These are phyloP conservation scores for Limanda limanda DNA, from an alignment of 2,113 vertebrate species.

Conservation along the genomic window DNA sequence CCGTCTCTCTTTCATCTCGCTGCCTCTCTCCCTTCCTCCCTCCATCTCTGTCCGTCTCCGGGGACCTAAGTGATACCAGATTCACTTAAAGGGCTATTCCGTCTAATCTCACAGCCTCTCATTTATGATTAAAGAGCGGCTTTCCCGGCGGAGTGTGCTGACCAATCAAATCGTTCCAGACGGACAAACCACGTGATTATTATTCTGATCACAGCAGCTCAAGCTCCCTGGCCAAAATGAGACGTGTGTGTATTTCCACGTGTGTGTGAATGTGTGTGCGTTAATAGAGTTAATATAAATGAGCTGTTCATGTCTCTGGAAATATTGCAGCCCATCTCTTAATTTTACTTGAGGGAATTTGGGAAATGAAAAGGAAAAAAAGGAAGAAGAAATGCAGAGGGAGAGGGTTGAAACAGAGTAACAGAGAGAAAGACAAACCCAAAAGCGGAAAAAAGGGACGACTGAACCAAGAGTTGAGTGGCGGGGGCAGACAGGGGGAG, in stretches of 20 bases:
- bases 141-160: slow-evolving; percentile 51
- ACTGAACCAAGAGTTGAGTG: slow-evolving; percentile 23
- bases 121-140: slow-evolving; percentile 71
- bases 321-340: slow-evolving; percentile 43
- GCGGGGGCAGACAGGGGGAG: slow-evolving; percentile 15
- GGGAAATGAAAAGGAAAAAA: neutral
- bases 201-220: slow-evolving; percentile 57
- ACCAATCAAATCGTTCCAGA: slow-evolving; percentile 58
- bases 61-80: slow-evolving; percentile 62
- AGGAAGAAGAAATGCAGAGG: neutral
- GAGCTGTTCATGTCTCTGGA: slow-evolving; percentile 38
- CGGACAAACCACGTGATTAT: slow-evolving; percentile 46
- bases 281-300: slow-evolving; percentile 54
- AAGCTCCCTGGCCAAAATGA: slow-evolving; percentile 26
- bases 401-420: neutral
- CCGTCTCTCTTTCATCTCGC: slow-evolving; percentile 38
- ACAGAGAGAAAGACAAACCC: slow-evolving; percentile 24
- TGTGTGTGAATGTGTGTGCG: slow-evolving; percentile 21
- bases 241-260: slow-evolving; percentile 8
- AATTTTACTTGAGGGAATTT: slow-evolving; percentile 38
- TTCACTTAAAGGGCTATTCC: slow-evolving; percentile 75
- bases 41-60: slow-evolving; percentile 39
- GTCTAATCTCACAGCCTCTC: slow-evolving; percentile 67
- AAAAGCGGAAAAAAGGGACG: neutral
- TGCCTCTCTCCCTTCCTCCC: slow-evolving; percentile 11